Evolutionary conservation across 2,888 invertebrate species (phyloP).

Genomic region (Rhagium mordax): DNA sequence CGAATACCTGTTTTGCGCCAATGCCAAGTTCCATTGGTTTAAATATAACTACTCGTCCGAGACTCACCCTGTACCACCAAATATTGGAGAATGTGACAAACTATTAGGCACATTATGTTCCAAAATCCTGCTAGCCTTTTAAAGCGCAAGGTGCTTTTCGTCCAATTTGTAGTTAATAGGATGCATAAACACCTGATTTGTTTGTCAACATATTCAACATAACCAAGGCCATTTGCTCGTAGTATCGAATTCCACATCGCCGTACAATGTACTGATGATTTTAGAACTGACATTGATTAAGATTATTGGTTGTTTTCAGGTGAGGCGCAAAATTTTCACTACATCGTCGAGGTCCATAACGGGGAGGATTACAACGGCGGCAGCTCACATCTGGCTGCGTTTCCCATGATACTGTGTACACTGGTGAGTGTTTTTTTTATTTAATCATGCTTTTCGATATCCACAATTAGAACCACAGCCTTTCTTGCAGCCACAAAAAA

Average conservation of each 20-base stretch:
- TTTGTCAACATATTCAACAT: background rate
- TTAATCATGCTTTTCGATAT: too few relatives aligned
- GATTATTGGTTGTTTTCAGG: conserved; percentile 20
- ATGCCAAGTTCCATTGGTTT: too few relatives aligned
- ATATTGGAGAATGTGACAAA: background rate
- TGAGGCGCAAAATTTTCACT: conserved; percentile 37
- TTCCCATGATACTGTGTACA: conserved; percentile 3
- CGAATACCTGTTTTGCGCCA: too few relatives aligned
- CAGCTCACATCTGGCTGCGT: background rate
- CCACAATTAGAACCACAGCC: too few relatives aligned
- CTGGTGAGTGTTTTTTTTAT: conserved; percentile 14
- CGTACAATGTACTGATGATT: background rate
- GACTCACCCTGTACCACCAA: too few relatives aligned
- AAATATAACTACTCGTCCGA: too few relatives aligned
- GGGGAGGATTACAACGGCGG: conserved; percentile 26
- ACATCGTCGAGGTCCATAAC: conserved; percentile 37
- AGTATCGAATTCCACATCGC: background rate
- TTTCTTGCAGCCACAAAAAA: too few relatives aligned
- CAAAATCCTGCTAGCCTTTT: background rate
- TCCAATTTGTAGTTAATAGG: background rate
- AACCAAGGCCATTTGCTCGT: background rate
- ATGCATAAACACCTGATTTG: background rate
- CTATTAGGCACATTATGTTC: background rate
- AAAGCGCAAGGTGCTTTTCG: background rate
- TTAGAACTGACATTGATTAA: too few relatives aligned